Base-by-base conservation (phyloP, 2,888 invertebrate genomes). In the Nymphalis polychloros region DNA sequence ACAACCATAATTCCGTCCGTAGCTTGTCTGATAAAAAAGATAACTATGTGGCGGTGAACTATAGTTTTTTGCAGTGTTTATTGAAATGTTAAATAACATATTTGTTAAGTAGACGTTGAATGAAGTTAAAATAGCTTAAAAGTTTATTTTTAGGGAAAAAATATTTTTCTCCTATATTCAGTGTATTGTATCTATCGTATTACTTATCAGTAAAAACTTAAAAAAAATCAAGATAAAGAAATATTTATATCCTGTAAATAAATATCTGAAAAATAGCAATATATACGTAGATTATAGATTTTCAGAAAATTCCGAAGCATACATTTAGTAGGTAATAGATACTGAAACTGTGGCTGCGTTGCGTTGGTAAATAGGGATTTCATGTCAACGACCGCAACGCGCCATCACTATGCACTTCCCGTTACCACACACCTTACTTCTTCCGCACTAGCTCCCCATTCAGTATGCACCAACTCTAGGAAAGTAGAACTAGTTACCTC, bases 391-490 rank as follows among this genome's bases (percentile, higher is more conserved):
- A 75, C 75, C 77, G 72, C 71, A 60, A 59, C 71, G 62, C 66
- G 66, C 70, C 64, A 55, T 71, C 72, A 73, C 74, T 73, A 73
- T 75, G 71, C 75, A 67, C 72, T 75, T 76, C 75, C 77, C 77
- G 75, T 77, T 76, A 75, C 74, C 73, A 75, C 74, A 74, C 75
- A 72, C 74, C 75, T 73, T 68, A 65, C 70, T 73, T 72, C 73
- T 73, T 71, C 72, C 72, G 73, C 72, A 69, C 69, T 68, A 67
- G 69, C 67, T 70, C 68, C 69, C 71, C 67, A 68, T 72, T 48
- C 61, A 69, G 59, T 65, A 60, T 64, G 57, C 60, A 57, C 49
- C 17, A 68, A 59, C 59, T 60, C 57, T 65, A 63, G 49, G 62
- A 71, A 63, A 65, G 23, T 60, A 53, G 53, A 68, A 55, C 57